Evolutionary conservation across 2,888 invertebrate genomes (phyloP).

Genomic region (Sinentomon sp.): DNA sequence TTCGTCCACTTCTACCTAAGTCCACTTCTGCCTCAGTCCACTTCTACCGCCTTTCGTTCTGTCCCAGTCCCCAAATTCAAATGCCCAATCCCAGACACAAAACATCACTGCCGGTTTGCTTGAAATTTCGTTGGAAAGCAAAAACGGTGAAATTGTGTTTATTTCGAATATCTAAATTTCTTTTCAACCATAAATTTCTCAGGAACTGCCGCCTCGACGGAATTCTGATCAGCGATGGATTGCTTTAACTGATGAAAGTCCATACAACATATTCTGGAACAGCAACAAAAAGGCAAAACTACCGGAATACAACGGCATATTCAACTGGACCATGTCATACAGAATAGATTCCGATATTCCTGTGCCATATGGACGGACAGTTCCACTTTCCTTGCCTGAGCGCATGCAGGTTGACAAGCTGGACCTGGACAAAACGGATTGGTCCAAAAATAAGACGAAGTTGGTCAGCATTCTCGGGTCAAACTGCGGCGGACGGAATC

Average conservation of each 20-base stretch:
- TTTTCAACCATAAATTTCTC: too few species aligned
- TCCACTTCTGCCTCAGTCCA: too few species aligned
- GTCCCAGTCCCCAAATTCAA: too few species aligned
- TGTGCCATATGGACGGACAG: conserved; percentile 22
- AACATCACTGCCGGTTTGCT: too few species aligned
- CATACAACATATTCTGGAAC: conserved; percentile 28
- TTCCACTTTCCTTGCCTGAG: too few species aligned
- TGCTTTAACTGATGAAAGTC: conserved; percentile 38
- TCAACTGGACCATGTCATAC: conserved; percentile 25
- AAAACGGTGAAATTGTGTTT: too few species aligned
- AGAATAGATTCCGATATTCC: conserved; percentile 24
- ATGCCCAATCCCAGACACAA: too few species aligned
- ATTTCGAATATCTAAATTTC: too few species aligned
- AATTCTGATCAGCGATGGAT: conserved; percentile 33
- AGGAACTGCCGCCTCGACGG: conserved; percentile 26
- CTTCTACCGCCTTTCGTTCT: too few species aligned
- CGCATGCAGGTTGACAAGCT: too few species aligned
- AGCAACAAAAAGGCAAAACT: conserved; percentile 20
- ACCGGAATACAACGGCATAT: conserved; percentile 28
- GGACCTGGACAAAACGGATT: background rate
- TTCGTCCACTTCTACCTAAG: too few species aligned
- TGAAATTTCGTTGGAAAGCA: too few species aligned
- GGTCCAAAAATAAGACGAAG: background rate
- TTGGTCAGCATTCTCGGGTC: conserved; percentile 16
- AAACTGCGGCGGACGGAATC: conserved; percentile 19